A percentile compares a stretch with the other conserved stretches of the same genome.
Conservation (phyloP, 2,113 vertebrate species). For the Gorsachius goisagi region DNA sequence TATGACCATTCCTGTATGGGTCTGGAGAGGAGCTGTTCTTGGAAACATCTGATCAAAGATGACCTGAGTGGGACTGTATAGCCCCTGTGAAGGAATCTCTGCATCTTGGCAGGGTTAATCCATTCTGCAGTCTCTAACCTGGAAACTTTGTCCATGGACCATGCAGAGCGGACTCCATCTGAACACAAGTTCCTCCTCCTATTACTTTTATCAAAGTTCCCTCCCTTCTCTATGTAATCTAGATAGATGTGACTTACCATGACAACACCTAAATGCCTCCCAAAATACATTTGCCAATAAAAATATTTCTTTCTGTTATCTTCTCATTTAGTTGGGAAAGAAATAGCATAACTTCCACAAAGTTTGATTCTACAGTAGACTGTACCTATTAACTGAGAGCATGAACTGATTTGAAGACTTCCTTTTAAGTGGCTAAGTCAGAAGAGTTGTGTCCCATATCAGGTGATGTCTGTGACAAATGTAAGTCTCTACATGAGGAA, state of each 20-base stretch:
- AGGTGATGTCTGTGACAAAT: neutral
- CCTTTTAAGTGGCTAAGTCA: neutral
- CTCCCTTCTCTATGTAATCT: neutral
- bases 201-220: neutral
- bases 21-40: neutral
- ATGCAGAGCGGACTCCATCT: neutral
- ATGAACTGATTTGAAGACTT: neutral
- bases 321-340: neutral
- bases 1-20: neutral
- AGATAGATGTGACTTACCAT: neutral
- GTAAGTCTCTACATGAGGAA: neutral
- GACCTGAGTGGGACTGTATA: neutral
- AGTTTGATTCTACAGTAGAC: neutral
- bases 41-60: neutral
- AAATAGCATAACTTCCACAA: neutral
- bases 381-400: neutral
- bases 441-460: neutral
- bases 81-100: neutral
- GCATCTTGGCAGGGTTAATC: neutral
- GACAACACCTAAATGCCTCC: neutral
- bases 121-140: neutral
- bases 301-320: neutral
- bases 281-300: neutral
- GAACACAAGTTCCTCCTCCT: neutral
- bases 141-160: neutral